phyloP scores from a whole-genome alignment of 2,797 vertebrate species.

The Sebastes hubbsi region DNA sequence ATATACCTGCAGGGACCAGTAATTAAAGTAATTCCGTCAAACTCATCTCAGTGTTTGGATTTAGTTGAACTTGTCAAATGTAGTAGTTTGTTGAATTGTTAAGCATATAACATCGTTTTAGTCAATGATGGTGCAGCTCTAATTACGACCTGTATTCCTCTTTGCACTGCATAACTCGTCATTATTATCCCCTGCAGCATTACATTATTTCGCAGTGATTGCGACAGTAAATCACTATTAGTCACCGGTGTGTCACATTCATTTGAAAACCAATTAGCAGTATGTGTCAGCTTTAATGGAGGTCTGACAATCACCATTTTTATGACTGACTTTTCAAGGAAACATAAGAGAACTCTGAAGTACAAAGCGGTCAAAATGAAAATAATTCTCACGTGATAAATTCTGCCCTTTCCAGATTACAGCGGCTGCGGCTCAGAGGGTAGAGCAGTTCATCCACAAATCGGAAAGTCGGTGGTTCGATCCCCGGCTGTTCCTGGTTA shows the following conservation, averaged over 20 bases:
- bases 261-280: constrained; percentile 12
- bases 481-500: too few relatives aligned
- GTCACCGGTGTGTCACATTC: not conserved
- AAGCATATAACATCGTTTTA: not conserved
- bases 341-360: not conserved
- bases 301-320: not conserved
- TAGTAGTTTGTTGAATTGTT: not conserved
- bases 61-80: not conserved
- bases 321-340: not conserved
- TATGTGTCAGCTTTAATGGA: not conserved
- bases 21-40: not conserved
- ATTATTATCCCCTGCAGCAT: not conserved
- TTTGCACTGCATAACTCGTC: not conserved
- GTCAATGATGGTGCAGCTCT: not conserved
- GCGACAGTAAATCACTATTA: constrained; percentile 24
- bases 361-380: not conserved
- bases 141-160: not conserved
- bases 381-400: not conserved
- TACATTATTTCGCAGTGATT: not conserved
- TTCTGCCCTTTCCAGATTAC: not conserved
- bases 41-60: not conserved
- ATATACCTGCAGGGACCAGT: not conserved
- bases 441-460: too few relatives aligned
- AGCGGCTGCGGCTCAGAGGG: too few relatives aligned
- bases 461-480: too few relatives aligned